These are phyloP conservation scores for Menidia beryllina DNA, from an alignment of 2,113 vertebrate species.

Conservation along the genomic window DNA sequence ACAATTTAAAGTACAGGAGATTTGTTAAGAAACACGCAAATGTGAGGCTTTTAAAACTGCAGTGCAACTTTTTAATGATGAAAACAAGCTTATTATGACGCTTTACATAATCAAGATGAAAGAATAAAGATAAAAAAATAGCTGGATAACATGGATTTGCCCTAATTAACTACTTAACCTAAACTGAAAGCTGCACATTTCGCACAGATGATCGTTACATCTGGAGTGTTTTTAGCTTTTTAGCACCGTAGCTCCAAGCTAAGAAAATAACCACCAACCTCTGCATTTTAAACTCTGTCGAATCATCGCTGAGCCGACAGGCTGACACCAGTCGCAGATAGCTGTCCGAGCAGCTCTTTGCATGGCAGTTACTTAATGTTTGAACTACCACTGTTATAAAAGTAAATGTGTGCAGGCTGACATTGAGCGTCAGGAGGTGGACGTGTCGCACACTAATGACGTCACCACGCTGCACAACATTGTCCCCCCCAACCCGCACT, in stretches of 20 bases:
- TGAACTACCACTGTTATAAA: not conserved
- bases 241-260: constrained; percentile 21
- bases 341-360: constrained; percentile 26
- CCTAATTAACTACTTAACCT: no score
- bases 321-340: not conserved
- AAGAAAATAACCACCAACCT: constrained; percentile 46
- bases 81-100: no score
- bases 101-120: no score
- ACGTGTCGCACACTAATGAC: constrained; percentile 39
- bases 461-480: not conserved
- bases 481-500: not conserved
- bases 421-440: constrained; percentile 56
- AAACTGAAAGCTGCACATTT: no score
- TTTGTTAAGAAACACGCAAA: no score
- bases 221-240: constrained; percentile 60
- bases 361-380: not conserved
- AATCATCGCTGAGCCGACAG: constrained; percentile 9
- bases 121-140: no score
- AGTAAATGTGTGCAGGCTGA: constrained; percentile 29
- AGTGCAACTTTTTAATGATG: no score
- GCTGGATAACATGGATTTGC: no score
- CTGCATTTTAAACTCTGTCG: constrained; percentile 50
- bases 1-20: no score
- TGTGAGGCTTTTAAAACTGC: no score
- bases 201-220: not conserved